Evolutionary conservation across 2,888 invertebrate genomes (phyloP).

Genomic region (Drosophila niveifrons): DNA sequence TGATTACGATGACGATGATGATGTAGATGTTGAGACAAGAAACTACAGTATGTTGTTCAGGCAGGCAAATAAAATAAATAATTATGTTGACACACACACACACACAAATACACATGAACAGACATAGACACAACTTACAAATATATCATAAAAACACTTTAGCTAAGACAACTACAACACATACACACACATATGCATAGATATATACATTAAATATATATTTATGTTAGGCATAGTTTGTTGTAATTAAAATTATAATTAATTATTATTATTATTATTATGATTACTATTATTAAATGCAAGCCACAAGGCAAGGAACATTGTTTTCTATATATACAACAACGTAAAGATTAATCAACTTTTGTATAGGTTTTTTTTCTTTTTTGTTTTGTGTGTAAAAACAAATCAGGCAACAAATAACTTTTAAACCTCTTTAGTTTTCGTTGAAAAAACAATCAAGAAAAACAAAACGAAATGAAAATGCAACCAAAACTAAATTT

Average conservation of each 20-base stretch:
- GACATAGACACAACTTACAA: constrained; percentile 11
- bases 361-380: constrained; percentile 15
- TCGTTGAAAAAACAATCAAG: constrained; percentile 12
- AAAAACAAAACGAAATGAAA: constrained; percentile 8
- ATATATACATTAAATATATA: constrained; percentile 39
- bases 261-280: constrained; percentile 27
- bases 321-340: constrained; percentile 49
- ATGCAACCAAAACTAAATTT: constrained; percentile 22
- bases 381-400: not conserved
- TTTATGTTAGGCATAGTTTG: constrained; percentile 57
- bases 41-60: constrained; percentile 27
- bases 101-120: constrained; percentile 2
- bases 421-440: constrained; percentile 27
- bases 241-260: constrained; percentile 51
- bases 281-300: not conserved
- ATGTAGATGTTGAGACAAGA: constrained; percentile 5
- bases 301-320: constrained; percentile 7
- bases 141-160: constrained; percentile 44
- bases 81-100: constrained; percentile 21
- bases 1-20: not conserved
- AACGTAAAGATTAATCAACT: not conserved
- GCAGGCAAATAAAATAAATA: constrained; percentile 20
- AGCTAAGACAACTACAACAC: constrained; percentile 38
- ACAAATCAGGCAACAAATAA: constrained; percentile 37
- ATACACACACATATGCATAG: constrained; percentile 34